A percentile compares a stretch with the other conserved stretches of the same genome.
Conservation (phyloP, 2,888 invertebrate genomes). For the Cerastis rubricosa region DNA sequence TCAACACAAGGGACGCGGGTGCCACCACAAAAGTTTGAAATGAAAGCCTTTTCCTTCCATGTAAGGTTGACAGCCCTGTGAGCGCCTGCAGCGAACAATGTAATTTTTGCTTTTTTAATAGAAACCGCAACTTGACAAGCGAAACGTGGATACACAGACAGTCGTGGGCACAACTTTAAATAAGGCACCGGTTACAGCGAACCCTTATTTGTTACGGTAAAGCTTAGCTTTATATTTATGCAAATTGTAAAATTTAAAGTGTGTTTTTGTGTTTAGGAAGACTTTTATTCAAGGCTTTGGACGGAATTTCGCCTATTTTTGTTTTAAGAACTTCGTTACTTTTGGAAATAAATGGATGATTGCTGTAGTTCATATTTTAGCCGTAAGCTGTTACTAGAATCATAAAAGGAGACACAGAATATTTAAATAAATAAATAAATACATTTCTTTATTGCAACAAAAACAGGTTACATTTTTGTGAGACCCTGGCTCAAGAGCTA, state of each 20-base stretch:
- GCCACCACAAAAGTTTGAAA: conserved; percentile 73
- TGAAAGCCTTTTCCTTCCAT: conserved; percentile 69
- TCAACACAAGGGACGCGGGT: conserved; percentile 72
- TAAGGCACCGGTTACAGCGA: conserved; percentile 63
- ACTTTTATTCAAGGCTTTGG: conserved; percentile 12
- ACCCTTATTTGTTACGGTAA: conserved; percentile 66
- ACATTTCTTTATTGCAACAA: too few relatives aligned
- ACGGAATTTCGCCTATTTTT: conserved; percentile 9
- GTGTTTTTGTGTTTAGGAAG: conserved; percentile 49
- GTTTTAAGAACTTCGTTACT: conserved; percentile 11
- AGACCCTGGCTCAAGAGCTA: too few relatives aligned
- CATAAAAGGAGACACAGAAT: background rate
- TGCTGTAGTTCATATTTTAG: background rate
- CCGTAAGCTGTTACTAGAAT: background rate
- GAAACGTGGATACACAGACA: conserved; percentile 70
- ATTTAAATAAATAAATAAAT: too few relatives aligned
- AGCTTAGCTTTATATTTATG: conserved; percentile 55
- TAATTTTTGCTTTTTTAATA: conserved; percentile 77
- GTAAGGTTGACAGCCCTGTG: conserved; percentile 72
- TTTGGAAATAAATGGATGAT: background rate
- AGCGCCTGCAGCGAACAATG: conserved; percentile 73
- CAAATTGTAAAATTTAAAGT: conserved; percentile 53
- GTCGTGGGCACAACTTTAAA: conserved; percentile 67
- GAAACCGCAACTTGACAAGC: conserved; percentile 72
- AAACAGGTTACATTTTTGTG: too few relatives aligned